Conservation (phyloP, 2,888 invertebrate species). For the Deilephila porcellus region DNA sequence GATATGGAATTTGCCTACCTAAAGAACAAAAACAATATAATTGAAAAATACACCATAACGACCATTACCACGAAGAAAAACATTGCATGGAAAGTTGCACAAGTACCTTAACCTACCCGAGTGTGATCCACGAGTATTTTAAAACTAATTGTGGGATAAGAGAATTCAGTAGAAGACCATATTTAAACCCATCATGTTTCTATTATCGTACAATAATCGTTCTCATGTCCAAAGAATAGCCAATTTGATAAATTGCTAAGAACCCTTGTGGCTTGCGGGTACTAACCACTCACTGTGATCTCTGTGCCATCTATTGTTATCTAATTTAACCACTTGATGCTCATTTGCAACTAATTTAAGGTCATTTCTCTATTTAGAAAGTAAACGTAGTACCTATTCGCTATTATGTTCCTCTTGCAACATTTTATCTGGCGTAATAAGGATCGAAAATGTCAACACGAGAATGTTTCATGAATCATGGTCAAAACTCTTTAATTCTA, state of each 20-base stretch:
- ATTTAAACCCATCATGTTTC: background rate
- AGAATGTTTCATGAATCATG: too few species aligned
- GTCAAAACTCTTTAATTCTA: too few species aligned
- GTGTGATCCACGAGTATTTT: background rate
- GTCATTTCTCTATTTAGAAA: background rate
- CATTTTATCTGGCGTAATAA: too few species aligned
- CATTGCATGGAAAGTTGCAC: too few species aligned
- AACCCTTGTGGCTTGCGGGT: background rate
- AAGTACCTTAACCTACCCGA: too few species aligned
- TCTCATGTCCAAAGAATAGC: background rate
- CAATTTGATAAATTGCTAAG: background rate
- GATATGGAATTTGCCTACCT: too few species aligned
- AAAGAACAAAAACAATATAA: too few species aligned
- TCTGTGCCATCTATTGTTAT: background rate
- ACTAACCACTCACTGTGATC: background rate
- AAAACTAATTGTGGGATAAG: background rate
- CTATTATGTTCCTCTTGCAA: too few species aligned
- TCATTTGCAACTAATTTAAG: conserved; percentile 9
- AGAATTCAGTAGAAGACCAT: background rate
- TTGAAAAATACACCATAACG: too few species aligned
- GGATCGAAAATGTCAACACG: too few species aligned
- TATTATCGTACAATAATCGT: background rate
- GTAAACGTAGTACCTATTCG: background rate
- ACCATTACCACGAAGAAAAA: too few species aligned
- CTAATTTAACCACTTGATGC: conserved; percentile 19